Percentiles rank a stretch among this genome's conserved stretches.
These are phyloP conservation scores for Mesorhabditis sp. DNA, from an alignment of 2,888 invertebrate species.

Conservation along the genomic window DNA sequence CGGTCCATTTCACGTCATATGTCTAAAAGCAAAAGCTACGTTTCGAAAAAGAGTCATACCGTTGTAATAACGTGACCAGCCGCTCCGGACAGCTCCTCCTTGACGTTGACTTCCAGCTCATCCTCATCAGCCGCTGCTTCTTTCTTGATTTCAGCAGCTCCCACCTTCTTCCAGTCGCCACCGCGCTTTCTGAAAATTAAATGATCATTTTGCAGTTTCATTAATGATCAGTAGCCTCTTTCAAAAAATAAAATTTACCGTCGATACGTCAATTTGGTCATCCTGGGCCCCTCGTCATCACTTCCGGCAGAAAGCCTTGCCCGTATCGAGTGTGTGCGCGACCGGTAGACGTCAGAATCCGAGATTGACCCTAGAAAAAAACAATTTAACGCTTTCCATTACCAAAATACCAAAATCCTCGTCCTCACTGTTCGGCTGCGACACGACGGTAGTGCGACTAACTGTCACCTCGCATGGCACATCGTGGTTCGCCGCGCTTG, in stretches of 20 bases:
- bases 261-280: background rate
- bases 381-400: background rate
- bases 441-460: slow-evolving; percentile 31
- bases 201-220: background rate
- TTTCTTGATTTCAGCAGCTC: slow-evolving; percentile 26
- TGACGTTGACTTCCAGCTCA: slow-evolving; percentile 42
- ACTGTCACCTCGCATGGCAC: slow-evolving; percentile 11
- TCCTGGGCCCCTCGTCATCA: slow-evolving; percentile 3
- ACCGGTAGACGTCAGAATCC: background rate
- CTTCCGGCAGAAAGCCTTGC: background rate
- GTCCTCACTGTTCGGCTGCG: slow-evolving; percentile 45
- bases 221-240: too few species aligned
- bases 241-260: background rate
- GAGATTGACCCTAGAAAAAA: background rate
- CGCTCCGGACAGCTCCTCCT: slow-evolving; percentile 40
- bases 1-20: slow-evolving; percentile 52
- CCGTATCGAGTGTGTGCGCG: background rate
- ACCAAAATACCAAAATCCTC: slow-evolving; percentile 32
- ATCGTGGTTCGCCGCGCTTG: background rate
- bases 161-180: slow-evolving; percentile 46
- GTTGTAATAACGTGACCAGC: slow-evolving; percentile 42
- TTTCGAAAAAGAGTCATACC: slow-evolving; percentile 13
- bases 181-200: slow-evolving; percentile 33
- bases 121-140: slow-evolving; percentile 34
- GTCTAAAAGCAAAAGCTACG: slow-evolving; percentile 16